These are phyloP conservation scores for Cichladusa arquata DNA, from an alignment of 2,113 vertebrate genomes.

Conservation along the genomic window DNA sequence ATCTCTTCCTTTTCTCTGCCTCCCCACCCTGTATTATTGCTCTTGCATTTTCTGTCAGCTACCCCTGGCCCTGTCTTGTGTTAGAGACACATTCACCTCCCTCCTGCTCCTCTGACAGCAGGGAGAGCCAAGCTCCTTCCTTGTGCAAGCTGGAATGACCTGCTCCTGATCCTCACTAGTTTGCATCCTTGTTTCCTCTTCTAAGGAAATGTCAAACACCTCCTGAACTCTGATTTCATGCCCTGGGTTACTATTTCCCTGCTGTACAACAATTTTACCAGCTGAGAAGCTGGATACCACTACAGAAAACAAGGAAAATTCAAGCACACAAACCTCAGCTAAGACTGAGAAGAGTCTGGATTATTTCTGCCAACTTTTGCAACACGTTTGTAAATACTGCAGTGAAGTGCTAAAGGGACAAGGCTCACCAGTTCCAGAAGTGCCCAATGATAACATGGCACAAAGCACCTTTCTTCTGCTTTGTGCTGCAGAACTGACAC, in stretches of 20 bases:
- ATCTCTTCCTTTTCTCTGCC: neutral
- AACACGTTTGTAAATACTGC: neutral
- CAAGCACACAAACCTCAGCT: neutral
- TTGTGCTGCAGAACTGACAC: neutral
- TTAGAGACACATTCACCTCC: neutral
- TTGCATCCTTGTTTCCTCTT: neutral
- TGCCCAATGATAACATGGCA: neutral
- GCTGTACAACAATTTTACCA: neutral
- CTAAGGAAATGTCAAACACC: neutral
- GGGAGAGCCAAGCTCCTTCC: neutral
- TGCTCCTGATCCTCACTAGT: neutral
- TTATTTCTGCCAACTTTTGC: neutral
- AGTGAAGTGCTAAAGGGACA: neutral
- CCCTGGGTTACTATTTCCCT: neutral
- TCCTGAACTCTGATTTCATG: neutral
- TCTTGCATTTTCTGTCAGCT: neutral
- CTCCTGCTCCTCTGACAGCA: neutral
- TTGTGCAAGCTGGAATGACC: neutral
- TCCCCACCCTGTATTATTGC: neutral
- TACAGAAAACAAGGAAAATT: neutral
- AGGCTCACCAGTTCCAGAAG: neutral
- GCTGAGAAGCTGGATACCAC: neutral
- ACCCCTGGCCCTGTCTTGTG: neutral
- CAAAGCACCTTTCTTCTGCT: neutral
- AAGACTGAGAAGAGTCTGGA: neutral